A percentile compares a stretch with the other conserved stretches of the same genome.
Evolutionary conservation across 2,797 vertebrate genomes (phyloP).

Genomic region (Gobionotothen gibberifrons): DNA sequence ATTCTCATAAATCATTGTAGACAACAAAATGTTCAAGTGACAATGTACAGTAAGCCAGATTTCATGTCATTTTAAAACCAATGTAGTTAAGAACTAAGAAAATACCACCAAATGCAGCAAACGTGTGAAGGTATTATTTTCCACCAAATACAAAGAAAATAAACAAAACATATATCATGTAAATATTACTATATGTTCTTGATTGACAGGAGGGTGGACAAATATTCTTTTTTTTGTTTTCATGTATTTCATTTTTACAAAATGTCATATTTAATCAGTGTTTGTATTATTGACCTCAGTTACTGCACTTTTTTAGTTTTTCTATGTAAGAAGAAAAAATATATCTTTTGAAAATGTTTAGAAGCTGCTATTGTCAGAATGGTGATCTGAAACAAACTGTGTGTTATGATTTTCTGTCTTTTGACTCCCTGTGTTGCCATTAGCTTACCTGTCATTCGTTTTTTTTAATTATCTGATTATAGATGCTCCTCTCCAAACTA

Average conservation of each 20-base stretch:
- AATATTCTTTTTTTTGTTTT: slow-evolving; percentile 55
- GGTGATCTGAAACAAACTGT: slow-evolving; percentile 80
- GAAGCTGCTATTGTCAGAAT: slow-evolving; percentile 90
- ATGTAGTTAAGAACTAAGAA: slow-evolving; percentile 33
- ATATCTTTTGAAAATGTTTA: slow-evolving; percentile 78
- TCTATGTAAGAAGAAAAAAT: slow-evolving; percentile 79
- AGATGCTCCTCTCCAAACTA: slow-evolving; percentile 47
- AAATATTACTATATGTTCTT: slow-evolving; percentile 65
- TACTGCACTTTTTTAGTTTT: slow-evolving; percentile 90
- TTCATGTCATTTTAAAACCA: slow-evolving; percentile 40
- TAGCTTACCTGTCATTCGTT: slow-evolving; percentile 68
- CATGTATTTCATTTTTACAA: slow-evolving; percentile 76
- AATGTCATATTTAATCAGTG: slow-evolving; percentile 87
- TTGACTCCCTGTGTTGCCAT: slow-evolving; percentile 74
- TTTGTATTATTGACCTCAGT: slow-evolving; percentile 91
- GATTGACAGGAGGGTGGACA: slow-evolving; percentile 51
- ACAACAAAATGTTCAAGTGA: slow-evolving; percentile 22
- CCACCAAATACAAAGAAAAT: slow-evolving; percentile 57
- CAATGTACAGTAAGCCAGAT: slow-evolving; percentile 33
- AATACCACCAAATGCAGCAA: slow-evolving; percentile 48
- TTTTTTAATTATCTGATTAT: slow-evolving; percentile 54
- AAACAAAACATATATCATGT: slow-evolving; percentile 48
- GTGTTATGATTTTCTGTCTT: slow-evolving; percentile 64
- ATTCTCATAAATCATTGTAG: slow-evolving; percentile 36
- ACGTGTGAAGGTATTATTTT: slow-evolving; percentile 64